Base-by-base conservation (phyloP, 1,140 invertebrate species). In the Drosophila albomicans region DNA sequence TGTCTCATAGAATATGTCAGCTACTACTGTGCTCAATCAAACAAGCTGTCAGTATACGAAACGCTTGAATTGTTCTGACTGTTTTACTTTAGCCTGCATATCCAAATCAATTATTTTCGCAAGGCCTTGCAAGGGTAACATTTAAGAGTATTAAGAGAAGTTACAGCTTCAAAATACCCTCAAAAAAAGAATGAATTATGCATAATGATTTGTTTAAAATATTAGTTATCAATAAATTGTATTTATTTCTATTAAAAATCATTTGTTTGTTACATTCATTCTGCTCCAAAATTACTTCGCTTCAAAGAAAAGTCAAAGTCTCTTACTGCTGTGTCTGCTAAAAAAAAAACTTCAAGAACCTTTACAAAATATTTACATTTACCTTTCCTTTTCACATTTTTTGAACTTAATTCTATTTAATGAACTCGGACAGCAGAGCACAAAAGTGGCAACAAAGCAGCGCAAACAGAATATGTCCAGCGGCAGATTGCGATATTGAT, bases 401-500 rank as follows among this genome's bases (percentile, higher is more conserved):
- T 28, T n/a, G 3, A 5, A 54, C 15, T 51, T 48, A 52, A 57
- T 45, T 79, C 69, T 61, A 20, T 58, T 57, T 76, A 72, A 82
- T 76, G 67, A 79, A 76, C 58, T 15, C 11, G 28, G 75, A 78
- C 79, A 78, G 61, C 73, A 59, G 41, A 35, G 30, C 45, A 49
- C 46, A 62, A 43, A 16, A 52, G 20, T 41, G 35, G 38, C 35
- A 38, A 63, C 20, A 51, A 41, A 63, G 30, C 41, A n/a, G 49
- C 41, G 41, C 7, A 38, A 61, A 57, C 46, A 32, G 20, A 49
- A 61, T 58, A 52, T 66, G 64, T 51, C 49, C 71, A 69, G 16
- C 63, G 63, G 51, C 62, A 76, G 59, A 61, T 76, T 58, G 51
- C 71, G 72, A 76, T 82, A 82, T 82, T 82, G 80, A 82, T 82